These are phyloP conservation scores for Pogonocichla stellata DNA, from an alignment of 2,113 vertebrate species.

Conservation along the genomic window DNA sequence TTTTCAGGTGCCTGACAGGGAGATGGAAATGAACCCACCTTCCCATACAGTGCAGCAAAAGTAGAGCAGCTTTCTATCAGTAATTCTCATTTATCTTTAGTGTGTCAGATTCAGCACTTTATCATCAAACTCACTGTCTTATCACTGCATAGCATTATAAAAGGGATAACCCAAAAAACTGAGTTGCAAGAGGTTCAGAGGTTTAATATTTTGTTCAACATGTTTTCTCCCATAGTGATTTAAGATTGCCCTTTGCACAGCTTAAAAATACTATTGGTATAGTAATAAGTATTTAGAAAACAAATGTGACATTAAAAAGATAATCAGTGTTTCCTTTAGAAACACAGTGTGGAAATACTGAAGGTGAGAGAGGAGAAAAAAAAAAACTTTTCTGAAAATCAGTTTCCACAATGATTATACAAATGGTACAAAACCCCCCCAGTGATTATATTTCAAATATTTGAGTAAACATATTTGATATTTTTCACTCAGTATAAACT, in stretches of 20 bases:
- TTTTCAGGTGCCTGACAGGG: slow-evolving; percentile 59
- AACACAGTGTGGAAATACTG: background rate
- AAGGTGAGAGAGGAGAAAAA: background rate
- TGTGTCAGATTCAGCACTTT: slow-evolving; percentile 54
- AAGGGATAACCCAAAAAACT: slow-evolving; percentile 35
- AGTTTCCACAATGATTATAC: background rate
- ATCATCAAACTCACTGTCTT: slow-evolving; percentile 55
- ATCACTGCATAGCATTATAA: slow-evolving; percentile 42
- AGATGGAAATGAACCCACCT: slow-evolving; percentile 38
- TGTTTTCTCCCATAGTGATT: background rate
- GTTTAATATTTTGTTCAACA: background rate
- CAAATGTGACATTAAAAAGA: background rate
- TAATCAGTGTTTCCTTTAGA: background rate
- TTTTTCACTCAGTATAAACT: background rate
- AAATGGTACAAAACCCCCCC: background rate
- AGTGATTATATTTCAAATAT: background rate
- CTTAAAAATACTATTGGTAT: background rate
- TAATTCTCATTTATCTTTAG: slow-evolving; percentile 71
- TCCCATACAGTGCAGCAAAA: slow-evolving; percentile 41
- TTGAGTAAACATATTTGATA: background rate
- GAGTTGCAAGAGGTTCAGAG: slow-evolving; percentile 35
- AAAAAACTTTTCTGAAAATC: background rate
- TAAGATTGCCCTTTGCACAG: background rate
- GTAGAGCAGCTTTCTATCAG: slow-evolving; percentile 53
- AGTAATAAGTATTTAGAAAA: background rate